Conservation (phyloP, 2,113 vertebrate species). For the Callocephalon fimbriatum region DNA sequence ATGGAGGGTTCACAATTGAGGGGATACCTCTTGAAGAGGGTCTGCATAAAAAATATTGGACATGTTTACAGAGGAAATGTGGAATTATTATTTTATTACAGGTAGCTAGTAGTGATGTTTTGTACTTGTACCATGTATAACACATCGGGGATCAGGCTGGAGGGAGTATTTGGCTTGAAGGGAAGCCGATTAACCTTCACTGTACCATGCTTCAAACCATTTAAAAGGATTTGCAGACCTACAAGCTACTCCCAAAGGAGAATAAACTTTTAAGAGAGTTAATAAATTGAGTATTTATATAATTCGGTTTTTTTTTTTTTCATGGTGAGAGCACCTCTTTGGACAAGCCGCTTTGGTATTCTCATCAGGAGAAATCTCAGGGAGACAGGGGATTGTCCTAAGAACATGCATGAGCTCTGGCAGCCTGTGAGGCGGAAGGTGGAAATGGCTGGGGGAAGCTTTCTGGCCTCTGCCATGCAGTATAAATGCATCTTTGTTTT, state of each 20-base stretch:
- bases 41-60: not conserved
- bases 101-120: not conserved
- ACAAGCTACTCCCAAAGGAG: not conserved
- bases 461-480: not conserved
- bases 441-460: not conserved
- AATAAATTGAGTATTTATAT: not conserved
- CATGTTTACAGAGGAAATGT: not conserved
- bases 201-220: not conserved
- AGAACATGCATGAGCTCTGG: not conserved
- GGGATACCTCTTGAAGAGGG: not conserved
- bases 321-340: not conserved
- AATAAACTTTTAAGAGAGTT: not conserved
- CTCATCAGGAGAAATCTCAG: not conserved
- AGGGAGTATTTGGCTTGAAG: not conserved
- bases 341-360: not conserved
- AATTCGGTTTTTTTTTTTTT: not conserved
- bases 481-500: not conserved
- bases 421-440: not conserved
- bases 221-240: not conserved
- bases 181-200: not conserved
- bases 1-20: not conserved
- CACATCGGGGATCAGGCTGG: not conserved
- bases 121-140: not conserved
- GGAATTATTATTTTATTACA: not conserved
- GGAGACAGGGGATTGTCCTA: not conserved